phyloP scores from a whole-genome alignment of 2,888 invertebrate genomes.

The Platycheirus rosarum region DNA sequence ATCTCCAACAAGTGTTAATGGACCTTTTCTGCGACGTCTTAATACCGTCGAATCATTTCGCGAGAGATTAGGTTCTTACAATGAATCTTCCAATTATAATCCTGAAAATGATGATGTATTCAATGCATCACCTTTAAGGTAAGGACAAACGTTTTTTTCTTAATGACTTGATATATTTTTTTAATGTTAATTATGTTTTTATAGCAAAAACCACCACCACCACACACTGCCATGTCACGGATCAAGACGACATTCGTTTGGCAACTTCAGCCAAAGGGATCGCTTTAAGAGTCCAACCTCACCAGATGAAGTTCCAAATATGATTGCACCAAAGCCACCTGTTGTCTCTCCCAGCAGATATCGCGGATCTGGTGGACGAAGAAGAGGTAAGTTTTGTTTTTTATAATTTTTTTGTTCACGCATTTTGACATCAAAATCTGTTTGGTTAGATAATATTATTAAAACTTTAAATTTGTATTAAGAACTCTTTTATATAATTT shows the following conservation, averaged over 20 bases:
- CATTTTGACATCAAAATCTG: no score
- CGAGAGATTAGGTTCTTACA: constrained; percentile 81
- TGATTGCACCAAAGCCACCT: constrained; percentile 82
- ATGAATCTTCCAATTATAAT: constrained; percentile 79
- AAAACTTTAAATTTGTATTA: no score
- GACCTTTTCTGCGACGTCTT: constrained; percentile 53
- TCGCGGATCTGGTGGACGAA: constrained; percentile 78
- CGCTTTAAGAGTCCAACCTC: constrained; percentile 77
- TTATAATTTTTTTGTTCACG: neutral
- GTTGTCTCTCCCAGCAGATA: constrained; percentile 80
- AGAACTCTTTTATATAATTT: no score
- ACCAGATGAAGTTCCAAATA: constrained; percentile 82
- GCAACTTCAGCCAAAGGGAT: constrained; percentile 80
- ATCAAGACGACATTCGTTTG: constrained; percentile 81
- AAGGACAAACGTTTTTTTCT: constrained; percentile 59
- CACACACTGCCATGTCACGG: constrained; percentile 80
- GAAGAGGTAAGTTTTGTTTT: constrained; percentile 78
- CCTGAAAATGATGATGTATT: constrained; percentile 81
- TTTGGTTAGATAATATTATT: no score
- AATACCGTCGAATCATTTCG: constrained; percentile 78
- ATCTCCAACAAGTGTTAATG: constrained; percentile 56
- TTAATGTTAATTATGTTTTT: constrained; percentile 34
- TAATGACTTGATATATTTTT: neutral
- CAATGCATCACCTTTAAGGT: constrained; percentile 79
- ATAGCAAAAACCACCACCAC: constrained; percentile 80